A percentile compares a stretch with the other conserved stretches of the same genome.
phyloP scores from a whole-genome alignment of 2,888 invertebrate genomes.

The Scaptomyza flava region DNA sequence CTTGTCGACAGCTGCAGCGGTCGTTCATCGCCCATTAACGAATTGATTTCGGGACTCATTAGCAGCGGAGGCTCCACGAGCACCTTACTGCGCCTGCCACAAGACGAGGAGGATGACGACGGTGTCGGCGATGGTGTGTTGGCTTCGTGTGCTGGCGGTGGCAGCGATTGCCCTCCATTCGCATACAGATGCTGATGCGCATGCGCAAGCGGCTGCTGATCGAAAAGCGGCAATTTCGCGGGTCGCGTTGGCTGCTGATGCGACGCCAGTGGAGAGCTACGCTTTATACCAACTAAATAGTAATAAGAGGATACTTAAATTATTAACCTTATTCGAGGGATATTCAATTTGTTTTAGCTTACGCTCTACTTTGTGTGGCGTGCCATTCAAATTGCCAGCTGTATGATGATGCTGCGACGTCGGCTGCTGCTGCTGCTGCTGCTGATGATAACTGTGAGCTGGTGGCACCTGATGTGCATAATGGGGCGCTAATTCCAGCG shows the following conservation, averaged over 20 bases:
- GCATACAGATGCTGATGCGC: slow-evolving; percentile 70
- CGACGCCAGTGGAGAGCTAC: slow-evolving; percentile 85
- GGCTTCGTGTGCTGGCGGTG: slow-evolving; percentile 69
- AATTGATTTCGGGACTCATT: slow-evolving; percentile 89
- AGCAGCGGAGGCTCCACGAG: slow-evolving; percentile 85
- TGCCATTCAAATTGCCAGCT: slow-evolving; percentile 58
- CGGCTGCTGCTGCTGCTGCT: slow-evolving; percentile 31
- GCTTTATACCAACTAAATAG: slow-evolving; percentile 83
- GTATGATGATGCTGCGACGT: slow-evolving; percentile 34
- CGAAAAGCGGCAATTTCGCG: slow-evolving; percentile 84
- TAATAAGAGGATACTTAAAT: not conserved
- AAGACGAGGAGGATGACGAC: slow-evolving; percentile 68
- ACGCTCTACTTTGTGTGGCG: slow-evolving; percentile 82
- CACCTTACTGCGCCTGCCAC: slow-evolving; percentile 69
- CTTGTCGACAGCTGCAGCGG: slow-evolving; percentile 72
- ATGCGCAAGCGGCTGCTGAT: slow-evolving; percentile 55
- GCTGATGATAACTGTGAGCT: slow-evolving; percentile 65
- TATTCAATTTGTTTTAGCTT: slow-evolving; percentile 44
- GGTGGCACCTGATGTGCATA: slow-evolving; percentile 65
- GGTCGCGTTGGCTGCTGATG: slow-evolving; percentile 85
- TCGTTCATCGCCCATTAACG: slow-evolving; percentile 86
- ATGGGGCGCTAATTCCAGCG: slow-evolving; percentile 55
- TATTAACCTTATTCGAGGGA: not conserved
- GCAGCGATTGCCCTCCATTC: slow-evolving; percentile 61
- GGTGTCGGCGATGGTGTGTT: slow-evolving; percentile 68